Evolutionary conservation across 2,888 invertebrate genomes (phyloP), one percentile per base, ranked within the genome.

Genomic region (Hyalella azteca): DNA sequence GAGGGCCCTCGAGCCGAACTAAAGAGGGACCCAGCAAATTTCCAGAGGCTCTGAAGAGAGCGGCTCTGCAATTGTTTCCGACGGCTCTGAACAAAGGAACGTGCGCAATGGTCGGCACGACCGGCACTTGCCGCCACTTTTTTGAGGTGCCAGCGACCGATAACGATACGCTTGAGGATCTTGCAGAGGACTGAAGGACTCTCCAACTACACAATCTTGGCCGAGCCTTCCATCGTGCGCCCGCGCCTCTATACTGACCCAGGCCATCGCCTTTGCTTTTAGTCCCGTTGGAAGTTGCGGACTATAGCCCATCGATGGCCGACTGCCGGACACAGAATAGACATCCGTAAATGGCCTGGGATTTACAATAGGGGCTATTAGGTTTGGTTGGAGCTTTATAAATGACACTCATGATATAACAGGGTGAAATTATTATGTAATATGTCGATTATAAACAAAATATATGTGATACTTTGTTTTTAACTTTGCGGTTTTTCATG

Each of bases 41-140:
- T 36, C 66, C 66, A 36, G 36, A 29, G 29, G 66, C 66, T n/a
- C 36, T 66, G 66, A 66, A 66, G 66, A 66, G 66, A 36, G 66
- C 66, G 36, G 66, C 66, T 66, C 36, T 66, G 66, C 66, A 66
- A 66, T 66, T 66, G 66, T 66, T 66, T 66, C 66, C 66, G 36
- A n/a, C 66, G 66, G 36, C 36, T 66, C 66, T 36, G 66, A 66
- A 66, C 66, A 66, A 66, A 66, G 66, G 66, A 66, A 66, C 66
- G 66, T 66, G 66, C 66, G 66, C 66, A 66, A 66, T 66, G 66
- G 66, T 66, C 66, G 19, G 66, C 32, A 66, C 66, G 66, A 32
- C 36, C 13, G 66, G 36, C 66, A 66, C 66, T 66, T 66, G 36
- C 66, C 36, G 66, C 66, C 66, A 66, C 66, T 66, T 66, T 66